phyloP scores from a whole-genome alignment of 1,140 invertebrate species.

The Anadara kagoshimensis region DNA sequence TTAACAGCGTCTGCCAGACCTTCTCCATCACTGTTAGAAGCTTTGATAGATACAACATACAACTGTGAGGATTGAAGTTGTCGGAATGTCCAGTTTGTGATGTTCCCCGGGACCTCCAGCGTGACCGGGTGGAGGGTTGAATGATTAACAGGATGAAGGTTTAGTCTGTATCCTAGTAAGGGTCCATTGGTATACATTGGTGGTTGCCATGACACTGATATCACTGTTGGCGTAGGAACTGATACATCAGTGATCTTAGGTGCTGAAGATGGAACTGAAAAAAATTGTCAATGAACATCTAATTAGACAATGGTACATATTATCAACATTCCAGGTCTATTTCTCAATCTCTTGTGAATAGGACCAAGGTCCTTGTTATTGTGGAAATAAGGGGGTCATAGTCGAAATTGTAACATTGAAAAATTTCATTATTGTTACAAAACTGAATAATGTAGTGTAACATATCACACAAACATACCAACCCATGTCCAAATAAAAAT shows the following conservation, averaged over 20 bases:
- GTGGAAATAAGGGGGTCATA: background rate
- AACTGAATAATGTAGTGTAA: background rate
- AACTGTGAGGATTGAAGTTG: constrained; percentile 83
- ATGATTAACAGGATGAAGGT: constrained; percentile 75
- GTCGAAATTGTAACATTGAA: background rate
- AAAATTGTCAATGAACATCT: background rate
- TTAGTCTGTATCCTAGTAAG: constrained; percentile 87
- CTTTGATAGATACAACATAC: constrained; percentile 85
- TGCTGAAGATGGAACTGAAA: constrained; percentile 62
- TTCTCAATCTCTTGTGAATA: background rate
- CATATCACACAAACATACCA: background rate
- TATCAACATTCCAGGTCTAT: background rate
- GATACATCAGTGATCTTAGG: constrained; percentile 81
- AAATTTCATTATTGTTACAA: background rate
- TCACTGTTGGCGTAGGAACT: constrained; percentile 86
- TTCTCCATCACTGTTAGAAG: constrained; percentile 87
- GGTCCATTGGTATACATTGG: constrained; percentile 91
- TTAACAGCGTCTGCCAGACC: constrained; percentile 81
- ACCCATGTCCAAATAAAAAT: no score
- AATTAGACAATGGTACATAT: background rate
- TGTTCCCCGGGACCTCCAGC: constrained; percentile 81
- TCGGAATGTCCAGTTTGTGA: constrained; percentile 82
- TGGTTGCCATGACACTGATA: constrained; percentile 90
- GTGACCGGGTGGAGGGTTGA: constrained; percentile 63
- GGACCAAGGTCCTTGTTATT: background rate